These are phyloP conservation scores for Sterrhoptilus dennistouni DNA, from an alignment of 2,113 vertebrate genomes.

Conservation along the genomic window DNA sequence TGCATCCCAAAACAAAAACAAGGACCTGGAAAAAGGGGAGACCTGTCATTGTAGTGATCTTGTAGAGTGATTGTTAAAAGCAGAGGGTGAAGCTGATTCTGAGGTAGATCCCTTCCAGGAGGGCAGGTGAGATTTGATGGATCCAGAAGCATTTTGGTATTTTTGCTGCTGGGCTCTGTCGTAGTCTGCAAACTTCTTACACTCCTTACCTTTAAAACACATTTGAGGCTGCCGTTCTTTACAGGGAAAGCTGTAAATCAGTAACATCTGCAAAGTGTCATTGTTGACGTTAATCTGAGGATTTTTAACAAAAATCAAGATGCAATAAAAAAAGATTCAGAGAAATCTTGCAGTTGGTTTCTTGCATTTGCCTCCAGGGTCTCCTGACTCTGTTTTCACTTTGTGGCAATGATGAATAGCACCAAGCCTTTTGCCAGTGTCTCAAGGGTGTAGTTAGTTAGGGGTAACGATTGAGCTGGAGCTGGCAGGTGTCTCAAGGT, in stretches of 20 bases:
- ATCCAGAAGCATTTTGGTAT: neutral
- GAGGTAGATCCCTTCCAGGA: fast-evolving
- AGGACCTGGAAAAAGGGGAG: neutral
- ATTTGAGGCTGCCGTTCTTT: neutral
- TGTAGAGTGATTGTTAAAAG: neutral
- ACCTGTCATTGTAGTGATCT: neutral
- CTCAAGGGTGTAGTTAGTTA: slow-evolving; percentile 5
- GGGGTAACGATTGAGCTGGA: neutral
- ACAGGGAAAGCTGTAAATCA: neutral
- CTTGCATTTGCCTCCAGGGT: neutral
- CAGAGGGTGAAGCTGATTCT: neutral
- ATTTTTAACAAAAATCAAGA: neutral
- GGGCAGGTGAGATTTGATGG: neutral
- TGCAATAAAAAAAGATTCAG: neutral
- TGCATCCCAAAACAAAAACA: neutral
- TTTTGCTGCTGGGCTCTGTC: neutral
- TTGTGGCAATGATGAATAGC: neutral
- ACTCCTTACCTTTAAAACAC: neutral
- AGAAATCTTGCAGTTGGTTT: neutral
- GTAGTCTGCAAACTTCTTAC: neutral
- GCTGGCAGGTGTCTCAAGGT: neutral
- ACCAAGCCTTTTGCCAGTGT: neutral
- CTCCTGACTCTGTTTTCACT: neutral
- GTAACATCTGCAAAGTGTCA: neutral
- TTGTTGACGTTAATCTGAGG: neutral